A percentile compares a stretch with the other conserved stretches of the same genome.
These are phyloP conservation scores for Axis porcinus DNA, from an alignment of 2,113 vertebrate species.

Conservation along the genomic window DNA sequence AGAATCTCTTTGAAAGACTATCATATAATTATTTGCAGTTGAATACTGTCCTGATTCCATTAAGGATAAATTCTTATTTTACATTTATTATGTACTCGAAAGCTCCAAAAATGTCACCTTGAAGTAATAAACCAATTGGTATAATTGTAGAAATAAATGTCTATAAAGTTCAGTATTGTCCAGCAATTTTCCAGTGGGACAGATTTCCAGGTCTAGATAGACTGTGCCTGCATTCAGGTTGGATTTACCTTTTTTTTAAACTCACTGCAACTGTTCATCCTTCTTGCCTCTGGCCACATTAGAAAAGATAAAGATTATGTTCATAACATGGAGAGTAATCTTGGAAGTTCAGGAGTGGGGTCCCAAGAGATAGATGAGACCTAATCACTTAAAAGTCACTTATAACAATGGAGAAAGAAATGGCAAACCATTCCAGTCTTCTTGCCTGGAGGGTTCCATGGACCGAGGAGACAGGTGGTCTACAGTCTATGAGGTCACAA, in stretches of 20 bases:
- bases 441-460: not conserved
- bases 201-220: not conserved
- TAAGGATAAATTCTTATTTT: not conserved
- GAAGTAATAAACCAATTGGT: not conserved
- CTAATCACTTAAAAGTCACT: not conserved
- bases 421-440: not conserved
- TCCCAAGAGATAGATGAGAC: not conserved
- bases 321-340: not conserved
- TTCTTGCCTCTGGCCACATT: not conserved
- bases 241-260: not conserved
- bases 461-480: fast-evolving
- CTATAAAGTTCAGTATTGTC: not conserved
- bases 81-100: not conserved
- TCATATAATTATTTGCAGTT: not conserved
- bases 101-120: not conserved
- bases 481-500: not conserved
- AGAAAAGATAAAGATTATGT: not conserved
- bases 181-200: not conserved
- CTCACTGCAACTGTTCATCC: not conserved
- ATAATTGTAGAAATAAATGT: not conserved
- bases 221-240: not conserved
- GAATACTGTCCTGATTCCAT: not conserved
- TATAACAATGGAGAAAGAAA: not conserved
- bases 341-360: not conserved
- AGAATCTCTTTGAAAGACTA: not conserved